Conservation (phyloP, 2,113 vertebrate genomes). For the Gallinago paraguaiae region DNA sequence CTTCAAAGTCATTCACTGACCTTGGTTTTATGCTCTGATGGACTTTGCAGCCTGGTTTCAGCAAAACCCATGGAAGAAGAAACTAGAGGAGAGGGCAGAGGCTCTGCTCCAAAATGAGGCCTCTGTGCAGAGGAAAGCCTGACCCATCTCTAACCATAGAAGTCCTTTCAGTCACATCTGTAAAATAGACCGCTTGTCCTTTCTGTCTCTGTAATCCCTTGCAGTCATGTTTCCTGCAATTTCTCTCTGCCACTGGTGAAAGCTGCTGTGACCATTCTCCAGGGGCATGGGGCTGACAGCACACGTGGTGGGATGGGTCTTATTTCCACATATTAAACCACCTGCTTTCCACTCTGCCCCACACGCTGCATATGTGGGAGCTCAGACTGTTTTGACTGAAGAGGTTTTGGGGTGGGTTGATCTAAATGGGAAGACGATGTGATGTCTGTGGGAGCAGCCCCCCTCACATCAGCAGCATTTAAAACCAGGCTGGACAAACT, state of each 20-base stretch:
- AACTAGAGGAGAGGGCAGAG: not conserved
- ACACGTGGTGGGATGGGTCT: not conserved
- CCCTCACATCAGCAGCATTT: not conserved
- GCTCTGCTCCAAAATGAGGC: not conserved
- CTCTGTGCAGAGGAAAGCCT: not conserved
- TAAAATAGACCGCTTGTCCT: not conserved
- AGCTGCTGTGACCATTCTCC: not conserved
- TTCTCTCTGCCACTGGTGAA: not conserved
- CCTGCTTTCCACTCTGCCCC: not conserved
- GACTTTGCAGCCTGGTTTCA: not conserved
- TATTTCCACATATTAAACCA: not conserved
- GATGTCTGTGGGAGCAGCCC: not conserved
- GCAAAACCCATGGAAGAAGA: not conserved
- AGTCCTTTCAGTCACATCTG: not conserved
- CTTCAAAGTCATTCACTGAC: not conserved
- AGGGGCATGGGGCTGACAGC: fast-evolving
- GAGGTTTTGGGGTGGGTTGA: not conserved
- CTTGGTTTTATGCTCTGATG: not conserved
- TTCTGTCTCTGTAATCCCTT: not conserved
- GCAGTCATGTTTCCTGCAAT: not conserved
- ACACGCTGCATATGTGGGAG: not conserved
- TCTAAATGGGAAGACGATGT: not conserved
- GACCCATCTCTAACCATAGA: not conserved
- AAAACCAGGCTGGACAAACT: not conserved
- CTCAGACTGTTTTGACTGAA: not conserved